phyloP scores from a whole-genome alignment of 2,797 vertebrate species.

The Morus bassanus region DNA sequence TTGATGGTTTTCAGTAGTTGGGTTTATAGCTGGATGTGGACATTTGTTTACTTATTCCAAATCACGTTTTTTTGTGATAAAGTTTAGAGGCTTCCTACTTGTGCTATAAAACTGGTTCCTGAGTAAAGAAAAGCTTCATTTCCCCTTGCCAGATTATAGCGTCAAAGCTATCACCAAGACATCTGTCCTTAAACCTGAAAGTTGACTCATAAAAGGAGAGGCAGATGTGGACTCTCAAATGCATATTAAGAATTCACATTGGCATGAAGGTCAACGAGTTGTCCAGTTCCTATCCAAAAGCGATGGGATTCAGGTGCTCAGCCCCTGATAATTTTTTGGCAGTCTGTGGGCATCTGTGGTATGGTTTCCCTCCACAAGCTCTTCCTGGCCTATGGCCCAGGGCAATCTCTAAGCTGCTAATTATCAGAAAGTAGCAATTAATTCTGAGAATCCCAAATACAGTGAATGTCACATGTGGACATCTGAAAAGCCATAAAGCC shows the following conservation, averaged over 20 bases:
- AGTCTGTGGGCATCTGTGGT: fast-evolving
- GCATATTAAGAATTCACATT: not conserved
- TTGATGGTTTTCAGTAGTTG: constrained; percentile 42
- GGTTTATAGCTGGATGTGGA: constrained; percentile 11
- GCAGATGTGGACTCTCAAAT: not conserved
- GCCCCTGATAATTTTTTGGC: not conserved
- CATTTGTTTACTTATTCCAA: constrained; percentile 34
- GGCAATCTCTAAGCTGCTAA: not conserved
- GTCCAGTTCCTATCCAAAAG: not conserved
- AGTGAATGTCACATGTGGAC: fast-evolving
- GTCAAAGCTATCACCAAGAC: not conserved
- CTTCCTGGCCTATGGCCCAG: not conserved
- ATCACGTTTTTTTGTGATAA: constrained; percentile 24
- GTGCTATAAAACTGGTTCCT: constrained; percentile 20
- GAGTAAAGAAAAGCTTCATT: not conserved
- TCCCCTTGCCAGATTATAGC: not conserved
- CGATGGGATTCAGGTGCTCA: not conserved
- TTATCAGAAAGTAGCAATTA: not conserved
- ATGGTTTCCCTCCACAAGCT: not conserved
- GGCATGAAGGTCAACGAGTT: not conserved
- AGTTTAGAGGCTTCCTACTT: constrained; percentile 23
- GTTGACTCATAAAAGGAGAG: not conserved
- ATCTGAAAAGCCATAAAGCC: not conserved
- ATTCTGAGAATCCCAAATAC: not conserved
- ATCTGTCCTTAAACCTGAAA: not conserved